phyloP scores from a whole-genome alignment of 1,140 invertebrate genomes.

The Oedothorax gibbosus region DNA sequence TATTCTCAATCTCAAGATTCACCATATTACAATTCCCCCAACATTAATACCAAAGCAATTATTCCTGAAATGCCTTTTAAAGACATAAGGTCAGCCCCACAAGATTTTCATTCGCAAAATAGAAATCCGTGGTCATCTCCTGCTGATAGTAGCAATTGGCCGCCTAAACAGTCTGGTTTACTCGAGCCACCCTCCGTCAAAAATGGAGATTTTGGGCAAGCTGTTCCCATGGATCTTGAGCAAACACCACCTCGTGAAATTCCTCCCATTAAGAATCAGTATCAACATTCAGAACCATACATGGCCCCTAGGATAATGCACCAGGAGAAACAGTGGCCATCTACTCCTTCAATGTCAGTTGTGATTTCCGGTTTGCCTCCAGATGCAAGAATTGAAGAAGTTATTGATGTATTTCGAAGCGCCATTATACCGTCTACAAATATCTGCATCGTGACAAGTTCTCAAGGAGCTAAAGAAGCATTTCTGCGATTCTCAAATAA shows the following conservation, averaged over 20 bases:
- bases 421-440: constrained; percentile 84
- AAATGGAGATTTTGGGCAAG: not conserved
- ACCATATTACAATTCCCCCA: not conserved
- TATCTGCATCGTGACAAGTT: constrained; percentile 86
- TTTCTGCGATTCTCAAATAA: constrained; percentile 80
- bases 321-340: not conserved
- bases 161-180: constrained; percentile 12
- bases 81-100: not conserved
- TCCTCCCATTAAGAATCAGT: not conserved
- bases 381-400: constrained; percentile 76
- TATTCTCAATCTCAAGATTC: not conserved
- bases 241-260: not conserved
- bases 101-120: not conserved
- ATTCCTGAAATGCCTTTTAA: not conserved
- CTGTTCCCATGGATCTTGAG: constrained; percentile 22
- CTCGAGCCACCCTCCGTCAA: not conserved
- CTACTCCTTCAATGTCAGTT: constrained; percentile 67
- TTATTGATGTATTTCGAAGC: constrained; percentile 83
- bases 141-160: not conserved
- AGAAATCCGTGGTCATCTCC: constrained; percentile 7
- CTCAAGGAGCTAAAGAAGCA: constrained; percentile 82
- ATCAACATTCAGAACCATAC: not conserved
- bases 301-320: not conserved
- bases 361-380: constrained; percentile 74
- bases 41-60: not conserved